phyloP scores from a whole-genome alignment of 2,888 invertebrate species.

The Drosophila nr. medialis region DNA sequence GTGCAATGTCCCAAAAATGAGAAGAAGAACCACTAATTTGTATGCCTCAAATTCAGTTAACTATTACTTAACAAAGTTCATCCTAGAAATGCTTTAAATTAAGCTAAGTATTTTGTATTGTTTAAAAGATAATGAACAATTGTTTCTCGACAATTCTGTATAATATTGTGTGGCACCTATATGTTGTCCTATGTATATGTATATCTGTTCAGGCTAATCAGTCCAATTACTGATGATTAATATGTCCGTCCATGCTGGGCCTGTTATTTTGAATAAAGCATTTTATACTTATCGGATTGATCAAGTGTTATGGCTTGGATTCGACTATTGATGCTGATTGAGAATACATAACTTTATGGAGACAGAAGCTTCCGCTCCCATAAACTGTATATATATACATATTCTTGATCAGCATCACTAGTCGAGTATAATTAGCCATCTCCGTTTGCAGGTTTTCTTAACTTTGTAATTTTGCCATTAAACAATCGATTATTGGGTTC shows the following conservation, averaged over 20 bases:
- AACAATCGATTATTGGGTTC: neutral
- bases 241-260: slow-evolving; percentile 30
- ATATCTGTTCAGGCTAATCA: slow-evolving; percentile 8
- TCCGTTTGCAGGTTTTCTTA: too few species aligned
- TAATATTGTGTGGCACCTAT: slow-evolving; percentile 28
- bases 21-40: neutral
- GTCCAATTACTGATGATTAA: neutral
- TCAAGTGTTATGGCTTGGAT: neutral
- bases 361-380: neutral
- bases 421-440: too few species aligned
- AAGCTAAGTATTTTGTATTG: slow-evolving; percentile 7
- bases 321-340: neutral
- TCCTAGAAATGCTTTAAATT: slow-evolving; percentile 29
- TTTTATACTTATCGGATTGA: neutral
- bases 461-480: too few species aligned
- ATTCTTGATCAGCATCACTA: neutral
- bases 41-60: neutral
- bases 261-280: slow-evolving; percentile 4
- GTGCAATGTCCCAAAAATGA: neutral
- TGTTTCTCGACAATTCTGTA: slow-evolving; percentile 25
- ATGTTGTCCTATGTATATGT: slow-evolving; percentile 9
- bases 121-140: neutral
- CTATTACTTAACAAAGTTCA: slow-evolving; percentile 4
- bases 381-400: neutral
- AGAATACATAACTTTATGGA: neutral